Percentiles rank a stretch among this genome's conserved stretches.
phyloP scores from a whole-genome alignment of 2,797 vertebrate genomes.

The Champsocephalus gunnari region DNA sequence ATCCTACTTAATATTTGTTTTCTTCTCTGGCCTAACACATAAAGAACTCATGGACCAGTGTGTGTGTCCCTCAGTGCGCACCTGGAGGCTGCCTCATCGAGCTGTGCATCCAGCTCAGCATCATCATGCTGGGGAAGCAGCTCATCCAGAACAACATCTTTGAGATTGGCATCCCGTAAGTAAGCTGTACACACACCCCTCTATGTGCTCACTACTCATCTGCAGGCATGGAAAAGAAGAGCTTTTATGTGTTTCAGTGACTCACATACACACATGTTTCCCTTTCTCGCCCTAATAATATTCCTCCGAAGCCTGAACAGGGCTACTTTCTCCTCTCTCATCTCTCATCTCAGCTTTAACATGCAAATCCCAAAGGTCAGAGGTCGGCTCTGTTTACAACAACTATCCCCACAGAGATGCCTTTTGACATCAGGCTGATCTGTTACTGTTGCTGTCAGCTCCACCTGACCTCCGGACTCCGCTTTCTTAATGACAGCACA shows the following conservation, averaged over 20 bases:
- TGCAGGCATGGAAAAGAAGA: not conserved
- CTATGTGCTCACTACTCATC: too few relatives aligned
- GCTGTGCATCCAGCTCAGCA: constrained; percentile 97
- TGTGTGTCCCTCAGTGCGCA: constrained; percentile 87
- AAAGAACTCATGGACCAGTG: not conserved
- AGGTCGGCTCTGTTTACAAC: constrained; percentile 49
- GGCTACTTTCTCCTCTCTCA: not conserved
- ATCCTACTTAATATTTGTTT: not conserved
- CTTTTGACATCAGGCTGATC: constrained; percentile 22
- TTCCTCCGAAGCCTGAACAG: constrained; percentile 42
- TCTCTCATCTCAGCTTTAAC: constrained; percentile 27
- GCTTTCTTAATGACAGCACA: not conserved
- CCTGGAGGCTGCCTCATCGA: constrained; percentile 98
- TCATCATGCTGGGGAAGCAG: constrained; percentile 99
- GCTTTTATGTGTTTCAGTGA: not conserved
- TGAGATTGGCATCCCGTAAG: constrained; percentile 97
- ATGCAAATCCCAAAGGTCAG: constrained; percentile 40
- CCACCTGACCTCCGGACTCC: constrained; percentile 36
- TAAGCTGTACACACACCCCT: constrained; percentile 48
- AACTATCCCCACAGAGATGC: constrained; percentile 37
- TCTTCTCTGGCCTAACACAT: not conserved
- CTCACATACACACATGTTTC: too few relatives aligned
- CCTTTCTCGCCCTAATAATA: constrained; percentile 20
- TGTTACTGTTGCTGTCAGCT: constrained; percentile 33
- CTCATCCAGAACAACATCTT: constrained; percentile 99